A percentile compares a stretch with the other conserved stretches of the same genome.
These are phyloP conservation scores for Rhipidura dahli DNA, from an alignment of 2,113 vertebrate species.

Conservation along the genomic window DNA sequence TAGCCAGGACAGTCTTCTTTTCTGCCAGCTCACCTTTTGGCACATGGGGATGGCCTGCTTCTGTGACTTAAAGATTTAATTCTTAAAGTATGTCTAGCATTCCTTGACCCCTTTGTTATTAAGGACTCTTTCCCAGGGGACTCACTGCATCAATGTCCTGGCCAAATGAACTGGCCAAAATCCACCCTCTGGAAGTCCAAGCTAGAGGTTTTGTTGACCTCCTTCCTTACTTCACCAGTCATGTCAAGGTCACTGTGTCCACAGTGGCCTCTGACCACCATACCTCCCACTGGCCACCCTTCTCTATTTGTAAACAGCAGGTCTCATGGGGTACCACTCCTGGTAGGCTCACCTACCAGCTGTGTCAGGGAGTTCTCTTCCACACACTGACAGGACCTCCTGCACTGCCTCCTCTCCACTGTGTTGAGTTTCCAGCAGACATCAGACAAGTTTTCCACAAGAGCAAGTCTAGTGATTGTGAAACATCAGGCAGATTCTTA, in stretches of 20 bases:
- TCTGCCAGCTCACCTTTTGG: not conserved
- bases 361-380: not conserved
- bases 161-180: not conserved
- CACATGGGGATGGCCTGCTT: not conserved
- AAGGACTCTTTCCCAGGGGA: not conserved
- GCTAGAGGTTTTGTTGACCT: not conserved
- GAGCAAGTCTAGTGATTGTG: not conserved
- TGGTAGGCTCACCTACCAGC: not conserved
- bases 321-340: not conserved
- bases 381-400: not conserved
- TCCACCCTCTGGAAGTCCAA: rapidly evolving
- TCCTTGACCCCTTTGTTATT: rapidly evolving
- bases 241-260: not conserved
- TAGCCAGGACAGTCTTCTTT: not conserved
- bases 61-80: not conserved
- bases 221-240: not conserved
- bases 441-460: not conserved
- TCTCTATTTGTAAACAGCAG: not conserved
- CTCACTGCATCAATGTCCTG: not conserved
- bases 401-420: not conserved
- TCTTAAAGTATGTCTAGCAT: not conserved
- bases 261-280: rapidly evolving
- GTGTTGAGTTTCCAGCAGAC: not conserved
- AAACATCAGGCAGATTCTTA: not conserved
- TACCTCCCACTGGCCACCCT: rapidly evolving